A percentile compares a stretch with the other conserved stretches of the same genome.
Evolutionary conservation across 1,140 invertebrate genomes (phyloP).

Genomic region (Babylonia areolata): DNA sequence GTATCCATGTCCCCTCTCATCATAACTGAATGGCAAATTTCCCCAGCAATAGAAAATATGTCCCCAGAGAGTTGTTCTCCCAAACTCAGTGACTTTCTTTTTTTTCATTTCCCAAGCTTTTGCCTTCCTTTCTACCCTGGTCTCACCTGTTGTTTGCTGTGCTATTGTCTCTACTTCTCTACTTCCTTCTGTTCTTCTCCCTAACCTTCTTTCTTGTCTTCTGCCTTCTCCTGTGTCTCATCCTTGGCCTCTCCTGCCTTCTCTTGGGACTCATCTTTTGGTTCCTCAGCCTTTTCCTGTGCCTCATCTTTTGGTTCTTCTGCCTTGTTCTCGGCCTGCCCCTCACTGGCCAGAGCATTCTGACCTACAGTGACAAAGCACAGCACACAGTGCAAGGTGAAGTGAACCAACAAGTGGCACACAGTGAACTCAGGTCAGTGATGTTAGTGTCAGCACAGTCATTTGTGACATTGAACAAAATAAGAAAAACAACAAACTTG

Average conservation of each 20-base stretch:
- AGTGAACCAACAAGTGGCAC: background rate
- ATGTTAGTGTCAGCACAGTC: too few relatives aligned
- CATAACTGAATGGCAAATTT: too few relatives aligned
- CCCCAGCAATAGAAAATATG: too few relatives aligned
- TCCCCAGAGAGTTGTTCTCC: too few relatives aligned
- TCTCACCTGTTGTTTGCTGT: background rate
- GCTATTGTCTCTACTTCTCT: background rate
- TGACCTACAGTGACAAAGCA: constrained; percentile 7
- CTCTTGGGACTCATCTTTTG: constrained; percentile 15
- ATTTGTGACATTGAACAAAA: too few relatives aligned
- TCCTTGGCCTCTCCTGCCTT: constrained; percentile 15
- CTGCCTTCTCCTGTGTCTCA: background rate
- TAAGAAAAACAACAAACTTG: too few relatives aligned
- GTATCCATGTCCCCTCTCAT: background rate
- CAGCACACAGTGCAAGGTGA: constrained; percentile 2
- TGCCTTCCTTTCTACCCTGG: background rate
- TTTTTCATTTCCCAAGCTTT: background rate
- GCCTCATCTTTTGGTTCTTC: constrained; percentile 35
- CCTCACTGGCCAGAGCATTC: too few relatives aligned
- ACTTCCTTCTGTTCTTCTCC: background rate
- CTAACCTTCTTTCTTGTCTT: background rate
- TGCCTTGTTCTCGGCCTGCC: constrained; percentile 30
- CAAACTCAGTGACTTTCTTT: too few relatives aligned
- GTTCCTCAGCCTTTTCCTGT: background rate
- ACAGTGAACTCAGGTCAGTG: too few relatives aligned